Conservation (phyloP, 2,113 vertebrate species). For the Seriola rivoliana region DNA sequence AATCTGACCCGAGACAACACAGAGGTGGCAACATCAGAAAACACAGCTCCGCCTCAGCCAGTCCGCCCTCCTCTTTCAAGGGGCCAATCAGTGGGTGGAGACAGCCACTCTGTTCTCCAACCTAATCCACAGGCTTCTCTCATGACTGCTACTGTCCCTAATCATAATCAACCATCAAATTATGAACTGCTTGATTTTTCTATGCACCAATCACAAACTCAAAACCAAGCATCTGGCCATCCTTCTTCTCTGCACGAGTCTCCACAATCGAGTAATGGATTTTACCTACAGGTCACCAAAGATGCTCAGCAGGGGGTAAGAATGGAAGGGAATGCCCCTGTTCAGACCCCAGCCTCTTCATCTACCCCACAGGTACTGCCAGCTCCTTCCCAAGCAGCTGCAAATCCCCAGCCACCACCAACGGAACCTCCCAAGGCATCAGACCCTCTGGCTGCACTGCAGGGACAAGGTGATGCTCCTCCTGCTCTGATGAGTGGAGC, state of each 20-base stretch:
- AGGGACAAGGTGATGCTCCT: slow-evolving; percentile 61
- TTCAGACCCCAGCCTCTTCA: slow-evolving; percentile 57
- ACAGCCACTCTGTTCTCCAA: slow-evolving; percentile 66
- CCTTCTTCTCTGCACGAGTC: slow-evolving; percentile 74
- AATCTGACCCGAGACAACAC: slow-evolving; percentile 85
- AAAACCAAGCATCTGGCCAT: slow-evolving; percentile 69
- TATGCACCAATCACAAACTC: slow-evolving; percentile 82
- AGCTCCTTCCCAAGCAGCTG: slow-evolving; percentile 51
- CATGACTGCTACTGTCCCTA: slow-evolving; percentile 62
- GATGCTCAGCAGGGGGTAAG: slow-evolving; percentile 83
- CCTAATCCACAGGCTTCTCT: slow-evolving; percentile 75
- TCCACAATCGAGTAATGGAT: slow-evolving; percentile 82
- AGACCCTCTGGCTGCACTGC: slow-evolving; percentile 48
- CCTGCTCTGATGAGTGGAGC: slow-evolving; percentile 51
- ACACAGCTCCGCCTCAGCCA: slow-evolving; percentile 64
- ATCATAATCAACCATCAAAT: slow-evolving; percentile 82
- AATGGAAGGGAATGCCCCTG: slow-evolving; percentile 69
- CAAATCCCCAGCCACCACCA: slow-evolving; percentile 53
- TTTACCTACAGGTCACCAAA: slow-evolving; percentile 96
- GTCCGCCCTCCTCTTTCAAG: slow-evolving; percentile 69
- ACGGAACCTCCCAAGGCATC: slow-evolving; percentile 58
- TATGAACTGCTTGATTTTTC: slow-evolving; percentile 90
- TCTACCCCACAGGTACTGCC: slow-evolving; percentile 60
- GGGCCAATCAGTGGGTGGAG: slow-evolving; percentile 70
- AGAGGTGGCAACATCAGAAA: slow-evolving; percentile 70